Conservation (phyloP, 1,140 invertebrate genomes). For the Nasonia giraulti region DNA sequence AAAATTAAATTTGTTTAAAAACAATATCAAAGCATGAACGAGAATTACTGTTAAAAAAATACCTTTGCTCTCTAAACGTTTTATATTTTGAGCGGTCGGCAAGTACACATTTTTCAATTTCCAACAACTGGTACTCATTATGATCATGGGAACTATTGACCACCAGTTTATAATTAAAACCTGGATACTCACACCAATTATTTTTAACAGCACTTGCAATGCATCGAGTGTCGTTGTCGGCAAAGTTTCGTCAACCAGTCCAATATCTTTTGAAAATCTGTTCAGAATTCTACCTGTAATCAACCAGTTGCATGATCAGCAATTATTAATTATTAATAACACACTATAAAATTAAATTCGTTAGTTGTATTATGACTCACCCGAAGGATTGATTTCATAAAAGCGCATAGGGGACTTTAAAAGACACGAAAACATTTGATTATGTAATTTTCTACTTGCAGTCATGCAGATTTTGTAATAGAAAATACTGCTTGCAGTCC, state of each 20-base stretch:
- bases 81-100: conserved; percentile 85
- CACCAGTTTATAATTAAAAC: conserved; percentile 85
- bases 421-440: conserved; percentile 78
- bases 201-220: conserved; percentile 77
- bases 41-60: conserved; percentile 37
- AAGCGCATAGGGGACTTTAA: conserved; percentile 80
- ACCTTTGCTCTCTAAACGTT: conserved; percentile 88
- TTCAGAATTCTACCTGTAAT: conserved; percentile 85
- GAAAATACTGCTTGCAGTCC: conserved; percentile 67
- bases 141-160: conserved; percentile 80
- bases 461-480: conserved; percentile 78
- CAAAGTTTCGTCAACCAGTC: conserved; percentile 87
- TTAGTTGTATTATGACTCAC: conserved; percentile 62
- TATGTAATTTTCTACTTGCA: conserved; percentile 80
- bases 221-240: conserved; percentile 84
- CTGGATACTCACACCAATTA: conserved; percentile 79
- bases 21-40: not conserved
- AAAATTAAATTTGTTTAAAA: conserved; percentile 56
- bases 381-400: conserved; percentile 82
- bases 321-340: not conserved
- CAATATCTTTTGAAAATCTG: conserved; percentile 89
- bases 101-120: conserved; percentile 84
- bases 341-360: no score
- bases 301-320: conserved; percentile 56
- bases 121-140: conserved; percentile 81